Base-by-base conservation (phyloP, 2,888 invertebrate genomes). In the Ophioninae sp. region DNA sequence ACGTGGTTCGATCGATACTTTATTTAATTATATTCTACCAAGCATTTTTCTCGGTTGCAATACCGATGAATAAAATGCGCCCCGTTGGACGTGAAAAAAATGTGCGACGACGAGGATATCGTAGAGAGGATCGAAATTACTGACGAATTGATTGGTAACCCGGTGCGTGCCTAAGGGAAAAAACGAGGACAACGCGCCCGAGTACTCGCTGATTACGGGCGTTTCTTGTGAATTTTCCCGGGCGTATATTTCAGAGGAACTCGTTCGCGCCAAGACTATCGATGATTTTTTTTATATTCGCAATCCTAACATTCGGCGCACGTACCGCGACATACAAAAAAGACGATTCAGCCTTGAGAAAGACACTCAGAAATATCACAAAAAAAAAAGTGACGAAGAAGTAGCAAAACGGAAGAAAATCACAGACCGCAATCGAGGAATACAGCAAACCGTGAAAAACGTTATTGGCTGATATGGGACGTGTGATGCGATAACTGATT, bases 181-280 rank as follows among this genome's bases (percentile, higher is more conserved):
- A 58, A 68, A 44, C 8, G 59, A 23, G 22, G 51, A 41, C 39
- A 65, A 20, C 0, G 63, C 23, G 64, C 30, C 63, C 20, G 59
- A 71, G 69, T 56, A 69, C 63, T 78, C 71, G 56, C 75, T 82
- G 79, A 82, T 82, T 79, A 71, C 79, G 63, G 65, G 51, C 79
- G 30, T 71, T 75, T 63, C 82, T 79, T 71, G 79, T 30, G 39
- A 82, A 82, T 82, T 82, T 79, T 58, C 64, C 37, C 64, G 78
- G 69, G 78, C 74, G 63, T 51, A 30, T 30, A 71, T 51, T 58
- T 63, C 67, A 61, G 67, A 39, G 22, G 44, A 39, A 13, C n/a
- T 61, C 39, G 51, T 77, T 71, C 61, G 72, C 72, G 37, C 23
- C 41, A 51, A 64, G 44, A 51, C 64, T 71, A 69, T 68, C 64